These are phyloP conservation scores for Naja naja DNA, from an alignment of 2,113 vertebrate genomes.

Conservation along the genomic window DNA sequence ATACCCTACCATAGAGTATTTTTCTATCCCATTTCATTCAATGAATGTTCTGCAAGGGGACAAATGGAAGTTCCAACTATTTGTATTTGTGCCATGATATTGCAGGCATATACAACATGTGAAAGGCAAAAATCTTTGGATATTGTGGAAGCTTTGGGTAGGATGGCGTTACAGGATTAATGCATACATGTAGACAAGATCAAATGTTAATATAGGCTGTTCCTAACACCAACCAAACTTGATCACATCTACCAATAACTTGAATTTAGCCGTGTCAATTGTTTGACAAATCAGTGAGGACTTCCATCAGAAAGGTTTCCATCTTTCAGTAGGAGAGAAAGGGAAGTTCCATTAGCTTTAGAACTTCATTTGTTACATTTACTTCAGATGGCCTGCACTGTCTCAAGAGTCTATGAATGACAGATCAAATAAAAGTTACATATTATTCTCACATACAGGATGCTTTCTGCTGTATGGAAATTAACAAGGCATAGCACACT, in stretches of 20 bases:
- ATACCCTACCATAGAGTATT: not conserved
- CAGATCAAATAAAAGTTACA: not conserved
- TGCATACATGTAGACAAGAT: not conserved
- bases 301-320: not conserved
- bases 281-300: not conserved
- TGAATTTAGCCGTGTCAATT: not conserved
- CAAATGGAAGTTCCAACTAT: not conserved
- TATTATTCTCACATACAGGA: not conserved
- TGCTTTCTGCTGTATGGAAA: not conserved
- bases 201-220: too few relatives aligned
- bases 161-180: not conserved
- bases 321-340: not conserved
- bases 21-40: not conserved
- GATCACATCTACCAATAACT: not conserved
- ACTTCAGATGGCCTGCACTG: not conserved
- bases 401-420: not conserved
- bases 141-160: not conserved
- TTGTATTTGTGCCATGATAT: not conserved
- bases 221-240: not conserved
- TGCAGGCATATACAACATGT: not conserved
- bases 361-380: not conserved
- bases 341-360: not conserved
- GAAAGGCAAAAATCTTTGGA: not conserved
- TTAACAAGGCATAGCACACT: not conserved
- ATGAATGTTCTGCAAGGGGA: not conserved